phyloP scores from a whole-genome alignment of 1,140 invertebrate species.

The Notospermus geniculatus region DNA sequence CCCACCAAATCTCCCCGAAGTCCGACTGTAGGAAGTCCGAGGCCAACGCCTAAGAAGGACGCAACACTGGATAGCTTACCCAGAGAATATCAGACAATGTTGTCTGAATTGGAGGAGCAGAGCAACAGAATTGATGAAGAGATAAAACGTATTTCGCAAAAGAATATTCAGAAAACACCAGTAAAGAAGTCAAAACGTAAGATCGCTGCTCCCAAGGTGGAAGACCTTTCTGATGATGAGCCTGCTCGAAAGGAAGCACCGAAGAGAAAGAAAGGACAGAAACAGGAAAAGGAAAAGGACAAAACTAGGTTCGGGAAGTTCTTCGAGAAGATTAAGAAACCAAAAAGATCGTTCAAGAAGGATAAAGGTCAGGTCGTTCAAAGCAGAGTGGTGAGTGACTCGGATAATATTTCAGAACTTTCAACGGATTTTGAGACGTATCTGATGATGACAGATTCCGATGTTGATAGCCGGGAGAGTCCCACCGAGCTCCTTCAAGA shows the following conservation, averaged over 20 bases:
- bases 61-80: slow-evolving; percentile 2
- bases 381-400: neutral
- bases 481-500: neutral
- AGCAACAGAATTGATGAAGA: slow-evolving; percentile 2
- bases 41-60: neutral
- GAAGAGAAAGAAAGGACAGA: neutral
- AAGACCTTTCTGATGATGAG: neutral
- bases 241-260: neutral
- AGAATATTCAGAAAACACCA: neutral
- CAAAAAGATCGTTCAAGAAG: neutral
- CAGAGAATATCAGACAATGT: slow-evolving; percentile 1
- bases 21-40: neutral
- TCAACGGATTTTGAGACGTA: slow-evolving; percentile 3
- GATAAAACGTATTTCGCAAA: neutral
- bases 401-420: neutral
- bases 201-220: no score
- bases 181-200: no score
- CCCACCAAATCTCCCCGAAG: neutral
- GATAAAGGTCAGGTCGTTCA: neutral
- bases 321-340: neutral
- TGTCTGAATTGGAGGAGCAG: neutral
- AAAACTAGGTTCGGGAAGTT: neutral
- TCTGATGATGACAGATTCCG: slow-evolving; percentile 3
- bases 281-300: neutral
- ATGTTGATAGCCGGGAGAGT: slow-evolving; percentile 1